Conservation (phyloP, 2,113 vertebrate genomes). For the Ursus arctos region DNA sequence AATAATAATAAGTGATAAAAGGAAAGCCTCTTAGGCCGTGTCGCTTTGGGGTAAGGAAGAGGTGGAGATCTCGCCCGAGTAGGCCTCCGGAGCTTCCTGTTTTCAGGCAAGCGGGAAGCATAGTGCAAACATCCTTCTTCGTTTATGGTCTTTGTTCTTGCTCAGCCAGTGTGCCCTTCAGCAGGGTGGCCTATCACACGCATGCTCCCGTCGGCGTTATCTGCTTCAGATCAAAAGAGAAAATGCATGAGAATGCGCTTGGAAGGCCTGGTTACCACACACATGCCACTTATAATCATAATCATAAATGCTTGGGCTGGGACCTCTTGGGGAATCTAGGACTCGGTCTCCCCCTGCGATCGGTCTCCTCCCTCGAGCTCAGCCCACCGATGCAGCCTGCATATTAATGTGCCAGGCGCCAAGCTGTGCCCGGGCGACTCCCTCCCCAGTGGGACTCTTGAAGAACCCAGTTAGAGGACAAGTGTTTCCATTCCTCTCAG, state of each 20-base stretch:
- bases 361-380: not conserved
- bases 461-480: not conserved
- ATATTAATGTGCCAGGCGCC: not conserved
- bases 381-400: not conserved
- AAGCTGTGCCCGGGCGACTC: not conserved
- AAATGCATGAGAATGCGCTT: conserved; percentile 64
- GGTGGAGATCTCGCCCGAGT: not conserved
- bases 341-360: not conserved
- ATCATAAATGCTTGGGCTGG: not conserved
- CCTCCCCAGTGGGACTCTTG: not conserved
- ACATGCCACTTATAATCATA: conserved; percentile 65
- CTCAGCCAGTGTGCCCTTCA: conserved; percentile 73
- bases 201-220: conserved; percentile 59
- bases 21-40: not conserved
- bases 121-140: conserved; percentile 76
- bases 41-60: conserved; percentile 53
- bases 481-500: not conserved
- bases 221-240: conserved; percentile 75
- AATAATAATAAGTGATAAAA: not conserved
- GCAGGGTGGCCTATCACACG: conserved; percentile 64
- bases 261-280: not conserved
- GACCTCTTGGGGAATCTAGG: not conserved
- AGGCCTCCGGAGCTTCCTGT: conserved; percentile 63
- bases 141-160: conserved; percentile 77
- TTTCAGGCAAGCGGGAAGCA: conserved; percentile 67